phyloP scores from a whole-genome alignment of 2,113 vertebrate species.

The Mystacornis crossleyi region DNA sequence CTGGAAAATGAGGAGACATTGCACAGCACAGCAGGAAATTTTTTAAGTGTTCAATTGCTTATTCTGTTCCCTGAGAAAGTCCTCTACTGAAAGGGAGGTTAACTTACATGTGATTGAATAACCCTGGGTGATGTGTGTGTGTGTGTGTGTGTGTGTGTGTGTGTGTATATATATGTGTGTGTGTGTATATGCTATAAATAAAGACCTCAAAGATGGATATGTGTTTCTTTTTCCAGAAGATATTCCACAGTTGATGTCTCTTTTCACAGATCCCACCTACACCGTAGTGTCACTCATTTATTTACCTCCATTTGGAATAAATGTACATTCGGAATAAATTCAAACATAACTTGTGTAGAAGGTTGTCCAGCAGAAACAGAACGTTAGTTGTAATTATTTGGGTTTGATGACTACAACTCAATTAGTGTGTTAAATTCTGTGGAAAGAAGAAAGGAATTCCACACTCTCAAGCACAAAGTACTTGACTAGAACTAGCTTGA shows the following conservation, averaged over 20 bases:
- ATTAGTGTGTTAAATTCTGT: not conserved
- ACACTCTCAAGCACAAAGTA: not conserved
- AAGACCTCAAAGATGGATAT: conserved; percentile 1
- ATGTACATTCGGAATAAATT: not conserved
- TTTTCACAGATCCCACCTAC: conserved; percentile 44
- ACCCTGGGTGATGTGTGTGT: not conserved
- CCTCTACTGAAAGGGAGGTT: not conserved
- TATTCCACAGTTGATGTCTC: conserved; percentile 13
- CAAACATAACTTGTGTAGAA: not conserved
- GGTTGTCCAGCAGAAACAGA: not conserved
- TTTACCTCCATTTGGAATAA: conserved; percentile 35
- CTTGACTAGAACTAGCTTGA: not conserved
- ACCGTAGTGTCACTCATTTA: conserved; percentile 31
- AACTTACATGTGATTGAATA: conserved; percentile 14
- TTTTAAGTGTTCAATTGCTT: not conserved
- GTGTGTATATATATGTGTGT: not conserved
- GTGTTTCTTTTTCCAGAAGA: conserved; percentile 24
- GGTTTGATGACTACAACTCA: not conserved
- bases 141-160: not conserved
- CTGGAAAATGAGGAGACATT: not conserved
- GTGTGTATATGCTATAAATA: conserved; percentile 14
- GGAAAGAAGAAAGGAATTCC: not conserved
- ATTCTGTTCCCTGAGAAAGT: not conserved
- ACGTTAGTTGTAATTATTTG: not conserved
- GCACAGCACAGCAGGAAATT: not conserved